A percentile compares a stretch with the other conserved stretches of the same genome.
These are phyloP conservation scores for Aegithalos caudatus DNA, from an alignment of 2,113 vertebrate genomes.

Conservation along the genomic window DNA sequence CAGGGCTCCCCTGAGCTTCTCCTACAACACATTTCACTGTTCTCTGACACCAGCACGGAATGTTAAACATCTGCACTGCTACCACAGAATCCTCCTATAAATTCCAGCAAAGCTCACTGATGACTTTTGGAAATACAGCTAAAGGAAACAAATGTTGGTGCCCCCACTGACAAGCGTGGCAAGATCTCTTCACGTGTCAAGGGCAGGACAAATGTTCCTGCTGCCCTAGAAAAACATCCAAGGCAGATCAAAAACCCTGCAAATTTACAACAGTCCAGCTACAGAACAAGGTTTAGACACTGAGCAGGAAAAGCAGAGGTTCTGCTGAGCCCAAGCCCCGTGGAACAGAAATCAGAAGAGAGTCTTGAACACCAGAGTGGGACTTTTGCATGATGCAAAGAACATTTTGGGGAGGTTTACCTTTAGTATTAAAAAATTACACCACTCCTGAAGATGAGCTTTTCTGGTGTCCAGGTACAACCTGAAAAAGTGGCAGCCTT, in stretches of 20 bases:
- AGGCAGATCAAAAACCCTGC: not conserved
- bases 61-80: not conserved
- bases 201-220: not conserved
- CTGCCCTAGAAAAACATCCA: not conserved
- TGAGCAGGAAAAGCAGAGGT: not conserved
- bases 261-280: not conserved
- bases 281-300: not conserved
- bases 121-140: rapidly evolving
- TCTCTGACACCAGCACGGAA: rapidly evolving
- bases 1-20: not conserved
- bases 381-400: not conserved
- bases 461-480: not conserved
- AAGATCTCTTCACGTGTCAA: not conserved
- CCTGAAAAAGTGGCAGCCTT: not conserved
- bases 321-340: not conserved
- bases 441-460: not conserved
- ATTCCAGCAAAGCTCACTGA: not conserved
- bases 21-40: rapidly evolving
- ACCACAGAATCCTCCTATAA: not conserved
- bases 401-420: not conserved
- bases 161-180: rapidly evolving
- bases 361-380: not conserved
- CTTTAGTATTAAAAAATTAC: not conserved
- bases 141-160: not conserved
- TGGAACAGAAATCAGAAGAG: not conserved